Evolutionary conservation across 1,140 invertebrate genomes (phyloP), one percentile per base, ranked within the genome.

Genomic region (Anastatus disparis): DNA sequence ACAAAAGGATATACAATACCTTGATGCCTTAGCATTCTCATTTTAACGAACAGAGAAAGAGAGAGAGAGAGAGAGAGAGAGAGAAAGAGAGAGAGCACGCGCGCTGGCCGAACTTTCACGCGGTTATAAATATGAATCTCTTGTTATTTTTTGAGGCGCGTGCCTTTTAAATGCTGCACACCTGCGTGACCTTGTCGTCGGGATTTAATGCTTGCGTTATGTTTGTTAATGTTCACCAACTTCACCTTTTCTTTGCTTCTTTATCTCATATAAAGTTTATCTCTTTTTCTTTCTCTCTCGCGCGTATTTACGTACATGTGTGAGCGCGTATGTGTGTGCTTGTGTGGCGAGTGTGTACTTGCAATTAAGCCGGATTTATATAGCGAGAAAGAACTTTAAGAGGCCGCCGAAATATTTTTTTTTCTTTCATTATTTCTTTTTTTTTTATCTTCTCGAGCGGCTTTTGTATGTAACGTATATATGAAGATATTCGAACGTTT

Each of bases 201-300:
- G 75, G 75, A 79, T 81, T 79, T 79, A 79, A 78, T 70, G 76
- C 76, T 40, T 20, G 70, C 40, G 67, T 75, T 73, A 74, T 70
- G 75, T 77, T 75, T 74, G 75, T 79, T 76, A 74, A 75, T 74
- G 71, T 69, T 62, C 35, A 22, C 24, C 62, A 52, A 35, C 9
- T 17, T 27, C 24, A 17, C 38, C 24, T 12, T 9, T 12, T 35
- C 13, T 15, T 22, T 6, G n/a, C 13, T 4, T 2, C 56, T 26
- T 22, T 17, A 10, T 35, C 31, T 35, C 31, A 6, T 35, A 35
- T 35, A 6, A 4, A 4, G 4, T 35, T 10, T 35, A 6, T 35
- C 10, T 4, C n/a, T 12, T 29, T 1, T 26, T 22, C 15, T 22
- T 35, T 48, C 29, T 58, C 64, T 13, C 17, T 42, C 35, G 24